Conservation (phyloP, 1,140 invertebrate genomes). For the Ericerus pela region DNA sequence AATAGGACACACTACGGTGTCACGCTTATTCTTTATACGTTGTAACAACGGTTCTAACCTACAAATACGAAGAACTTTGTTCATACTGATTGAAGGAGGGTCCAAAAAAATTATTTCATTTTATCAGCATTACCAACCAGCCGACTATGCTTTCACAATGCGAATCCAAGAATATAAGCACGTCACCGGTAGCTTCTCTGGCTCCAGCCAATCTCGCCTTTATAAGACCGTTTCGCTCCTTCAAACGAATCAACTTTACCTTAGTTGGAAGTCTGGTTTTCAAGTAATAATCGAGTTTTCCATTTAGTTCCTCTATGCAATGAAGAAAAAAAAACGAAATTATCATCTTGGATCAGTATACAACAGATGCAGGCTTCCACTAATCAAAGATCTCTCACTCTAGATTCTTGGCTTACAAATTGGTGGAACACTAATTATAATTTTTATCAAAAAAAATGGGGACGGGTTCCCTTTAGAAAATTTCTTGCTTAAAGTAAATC, state of each 20-base stretch:
- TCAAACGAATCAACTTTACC: constrained; percentile 50
- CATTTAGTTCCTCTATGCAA: constrained; percentile 34
- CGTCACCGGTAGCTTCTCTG: constrained; percentile 54
- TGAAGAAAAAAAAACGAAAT: no score
- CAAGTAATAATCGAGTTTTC: constrained; percentile 62
- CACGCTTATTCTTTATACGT: constrained; percentile 48
- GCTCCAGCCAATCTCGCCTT: constrained; percentile 75
- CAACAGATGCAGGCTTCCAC: no score
- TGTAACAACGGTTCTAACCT: not conserved
- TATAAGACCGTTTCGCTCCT: constrained; percentile 62
- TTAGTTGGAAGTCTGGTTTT: constrained; percentile 42
- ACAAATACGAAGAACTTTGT: not conserved
- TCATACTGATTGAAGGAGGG: not conserved
- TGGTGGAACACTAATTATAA: no score
- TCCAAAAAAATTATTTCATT: not conserved
- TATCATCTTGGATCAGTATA: no score
- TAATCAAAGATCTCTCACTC: no score
- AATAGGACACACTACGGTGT: constrained; percentile 75
- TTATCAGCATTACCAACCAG: constrained; percentile 29
- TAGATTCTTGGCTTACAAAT: no score
- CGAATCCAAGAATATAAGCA: constrained; percentile 79
- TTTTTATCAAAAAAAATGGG: no score
- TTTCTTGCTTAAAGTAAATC: no score
- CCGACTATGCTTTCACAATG: constrained; percentile 81
- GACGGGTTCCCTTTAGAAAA: no score